phyloP scores from a whole-genome alignment of 2,113 vertebrate genomes.

The Turdus rufiventris region DNA sequence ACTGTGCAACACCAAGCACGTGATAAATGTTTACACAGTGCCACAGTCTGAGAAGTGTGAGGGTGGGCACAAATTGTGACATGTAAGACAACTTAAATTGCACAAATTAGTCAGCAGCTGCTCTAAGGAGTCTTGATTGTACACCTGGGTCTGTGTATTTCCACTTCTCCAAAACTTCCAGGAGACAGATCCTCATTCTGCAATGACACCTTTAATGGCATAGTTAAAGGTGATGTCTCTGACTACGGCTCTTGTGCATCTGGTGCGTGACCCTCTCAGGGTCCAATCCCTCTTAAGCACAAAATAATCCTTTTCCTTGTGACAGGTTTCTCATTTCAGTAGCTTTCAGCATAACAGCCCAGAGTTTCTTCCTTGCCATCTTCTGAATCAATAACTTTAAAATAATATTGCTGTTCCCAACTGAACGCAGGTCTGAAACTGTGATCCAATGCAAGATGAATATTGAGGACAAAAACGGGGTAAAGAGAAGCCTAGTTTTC shows the following conservation, averaged over 20 bases:
- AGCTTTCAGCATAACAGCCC: conserved; percentile 15
- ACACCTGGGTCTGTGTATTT: conserved; percentile 25
- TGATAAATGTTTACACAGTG: not conserved
- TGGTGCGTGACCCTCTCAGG: not conserved
- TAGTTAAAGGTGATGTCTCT: not conserved
- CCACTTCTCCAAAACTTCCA: not conserved
- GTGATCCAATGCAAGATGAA: conserved; percentile 1
- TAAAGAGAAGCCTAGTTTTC: not conserved
- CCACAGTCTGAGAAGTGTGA: not conserved
- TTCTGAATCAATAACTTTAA: conserved; percentile 64
- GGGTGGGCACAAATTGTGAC: not conserved
- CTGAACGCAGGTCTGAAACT: conserved; percentile 26
- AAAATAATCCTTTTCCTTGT: conserved; percentile 16
- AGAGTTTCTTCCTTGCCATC: conserved; percentile 54
- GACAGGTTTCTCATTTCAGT: conserved; percentile 50
- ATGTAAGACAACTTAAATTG: conserved; percentile 32
- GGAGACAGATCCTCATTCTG: not conserved
- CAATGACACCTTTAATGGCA: not conserved
- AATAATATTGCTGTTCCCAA: conserved; percentile 42
- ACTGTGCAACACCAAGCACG: not conserved
- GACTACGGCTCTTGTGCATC: not conserved
- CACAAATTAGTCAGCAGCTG: conserved; percentile 48
- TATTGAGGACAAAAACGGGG: not conserved
- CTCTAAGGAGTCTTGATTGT: conserved; percentile 41
- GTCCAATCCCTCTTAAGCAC: not conserved